These are phyloP conservation scores for Toxostoma redivivum DNA, from an alignment of 2,113 vertebrate genomes.

Conservation along the genomic window DNA sequence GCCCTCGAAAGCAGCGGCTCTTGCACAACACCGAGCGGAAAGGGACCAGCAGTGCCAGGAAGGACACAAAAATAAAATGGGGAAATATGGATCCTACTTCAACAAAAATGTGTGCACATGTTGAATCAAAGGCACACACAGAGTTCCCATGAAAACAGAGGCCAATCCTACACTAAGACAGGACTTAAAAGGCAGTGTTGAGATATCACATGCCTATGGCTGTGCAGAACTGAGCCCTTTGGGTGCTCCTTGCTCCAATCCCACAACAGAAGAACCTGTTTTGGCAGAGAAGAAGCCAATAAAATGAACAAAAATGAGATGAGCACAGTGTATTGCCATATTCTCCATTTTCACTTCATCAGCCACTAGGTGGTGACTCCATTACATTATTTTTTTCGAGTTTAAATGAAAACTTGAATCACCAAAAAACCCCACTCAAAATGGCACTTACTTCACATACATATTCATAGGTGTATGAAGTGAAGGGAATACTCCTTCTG, in stretches of 20 bases:
- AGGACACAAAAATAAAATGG: no score
- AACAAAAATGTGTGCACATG: background rate
- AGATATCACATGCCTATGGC: no score
- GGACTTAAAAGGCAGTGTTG: background rate
- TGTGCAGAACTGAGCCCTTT: background rate
- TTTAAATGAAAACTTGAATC: background rate
- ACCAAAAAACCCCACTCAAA: background rate
- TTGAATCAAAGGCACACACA: background rate
- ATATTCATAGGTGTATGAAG: background rate
- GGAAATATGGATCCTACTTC: background rate
- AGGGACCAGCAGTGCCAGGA: background rate
- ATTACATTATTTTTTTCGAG: background rate
- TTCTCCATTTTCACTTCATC: background rate
- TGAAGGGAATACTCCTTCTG: background rate
- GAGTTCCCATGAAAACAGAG: background rate
- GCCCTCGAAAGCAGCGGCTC: background rate
- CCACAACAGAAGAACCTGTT: background rate
- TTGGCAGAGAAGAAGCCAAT: background rate
- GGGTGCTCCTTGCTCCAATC: background rate
- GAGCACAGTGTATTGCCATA: rapidly evolving
- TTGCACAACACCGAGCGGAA: rapidly evolving
- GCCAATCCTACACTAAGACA: background rate
- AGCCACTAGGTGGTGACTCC: conserved; percentile 14
- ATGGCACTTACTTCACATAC: background rate
- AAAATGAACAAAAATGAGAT: background rate